A percentile compares a stretch with the other conserved stretches of the same genome.
These are phyloP conservation scores for Andrena haemorrhoa DNA, from an alignment of 2,888 invertebrate genomes.

Conservation along the genomic window DNA sequence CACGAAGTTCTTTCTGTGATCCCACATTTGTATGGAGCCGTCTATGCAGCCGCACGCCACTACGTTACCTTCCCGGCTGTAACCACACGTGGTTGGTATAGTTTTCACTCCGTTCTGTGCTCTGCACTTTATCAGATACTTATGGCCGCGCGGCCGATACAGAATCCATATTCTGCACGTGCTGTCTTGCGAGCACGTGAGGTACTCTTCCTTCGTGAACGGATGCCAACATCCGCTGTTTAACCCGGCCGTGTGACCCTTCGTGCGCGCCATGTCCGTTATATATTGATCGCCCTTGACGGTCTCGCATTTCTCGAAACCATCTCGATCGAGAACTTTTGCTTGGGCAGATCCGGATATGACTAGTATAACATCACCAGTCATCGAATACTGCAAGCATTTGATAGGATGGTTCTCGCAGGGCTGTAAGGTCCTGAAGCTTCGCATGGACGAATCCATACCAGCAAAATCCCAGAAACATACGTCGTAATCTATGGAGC, in stretches of 20 bases:
- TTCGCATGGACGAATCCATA: constrained; percentile 96
- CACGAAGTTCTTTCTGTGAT: constrained; percentile 95
- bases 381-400: constrained; percentile 95
- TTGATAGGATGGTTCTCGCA: constrained; percentile 98
- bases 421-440: constrained; percentile 97
- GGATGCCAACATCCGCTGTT: constrained; percentile 98
- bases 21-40: constrained; percentile 99
- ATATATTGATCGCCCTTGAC: constrained; percentile 99
- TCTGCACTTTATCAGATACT: constrained; percentile 93
- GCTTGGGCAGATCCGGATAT: constrained; percentile 97
- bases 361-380: constrained; percentile 97
- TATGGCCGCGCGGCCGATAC: constrained; percentile 92
- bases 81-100: constrained; percentile 93
- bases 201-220: constrained; percentile 94
- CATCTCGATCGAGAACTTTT: constrained; percentile 97
- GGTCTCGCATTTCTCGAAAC: constrained; percentile 96
- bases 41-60: constrained; percentile 97
- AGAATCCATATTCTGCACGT: constrained; percentile 97
- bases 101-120: constrained; percentile 94
- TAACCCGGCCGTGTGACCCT: constrained; percentile 96
- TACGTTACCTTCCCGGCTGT: constrained; percentile 93
- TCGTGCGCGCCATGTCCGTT: constrained; percentile 96
- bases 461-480: constrained; percentile 99
- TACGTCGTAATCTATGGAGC: constrained; percentile 98
- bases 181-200: constrained; percentile 97